Conservation (phyloP, 2,797 vertebrate genomes). For the Alfaro cultratus region DNA sequence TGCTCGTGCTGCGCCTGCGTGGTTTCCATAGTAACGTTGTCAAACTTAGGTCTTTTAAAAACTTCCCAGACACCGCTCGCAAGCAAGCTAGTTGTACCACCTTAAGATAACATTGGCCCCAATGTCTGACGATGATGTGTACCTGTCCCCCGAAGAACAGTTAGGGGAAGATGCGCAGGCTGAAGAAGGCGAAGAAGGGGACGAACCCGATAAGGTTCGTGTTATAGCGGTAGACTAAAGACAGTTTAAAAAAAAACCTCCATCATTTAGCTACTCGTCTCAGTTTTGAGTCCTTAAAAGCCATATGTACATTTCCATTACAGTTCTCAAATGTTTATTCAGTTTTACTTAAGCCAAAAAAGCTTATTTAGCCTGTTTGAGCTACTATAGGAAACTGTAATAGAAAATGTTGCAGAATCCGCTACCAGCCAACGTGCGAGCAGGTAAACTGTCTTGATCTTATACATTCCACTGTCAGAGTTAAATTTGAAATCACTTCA, state of each 20-base stretch:
- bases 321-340: not conserved
- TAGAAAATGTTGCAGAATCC: not conserved
- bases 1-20: not conserved
- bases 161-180: slow-evolving; percentile 17
- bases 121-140: slow-evolving; percentile 60
- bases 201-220: slow-evolving; percentile 32
- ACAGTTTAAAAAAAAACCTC: not conserved
- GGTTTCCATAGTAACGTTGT: slow-evolving; percentile 57
- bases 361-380: not conserved
- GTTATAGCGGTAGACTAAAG: not conserved
- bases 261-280: not conserved
- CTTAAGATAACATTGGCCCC: not conserved
- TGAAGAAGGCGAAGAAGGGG: not conserved
- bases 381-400: not conserved
- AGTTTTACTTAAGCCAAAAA: not conserved
- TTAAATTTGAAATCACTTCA: not conserved
- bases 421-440: not conserved
- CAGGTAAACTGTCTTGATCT: not conserved
- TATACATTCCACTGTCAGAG: not conserved
- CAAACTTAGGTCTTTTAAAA: slow-evolving; percentile 1
- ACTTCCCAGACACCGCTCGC: not conserved
- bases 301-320: not conserved
- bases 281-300: not conserved
- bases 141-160: slow-evolving; percentile 32
- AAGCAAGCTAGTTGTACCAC: not conserved